Base-by-base conservation (phyloP, 2,113 vertebrate species). In the Chloroceryle aenea region DNA sequence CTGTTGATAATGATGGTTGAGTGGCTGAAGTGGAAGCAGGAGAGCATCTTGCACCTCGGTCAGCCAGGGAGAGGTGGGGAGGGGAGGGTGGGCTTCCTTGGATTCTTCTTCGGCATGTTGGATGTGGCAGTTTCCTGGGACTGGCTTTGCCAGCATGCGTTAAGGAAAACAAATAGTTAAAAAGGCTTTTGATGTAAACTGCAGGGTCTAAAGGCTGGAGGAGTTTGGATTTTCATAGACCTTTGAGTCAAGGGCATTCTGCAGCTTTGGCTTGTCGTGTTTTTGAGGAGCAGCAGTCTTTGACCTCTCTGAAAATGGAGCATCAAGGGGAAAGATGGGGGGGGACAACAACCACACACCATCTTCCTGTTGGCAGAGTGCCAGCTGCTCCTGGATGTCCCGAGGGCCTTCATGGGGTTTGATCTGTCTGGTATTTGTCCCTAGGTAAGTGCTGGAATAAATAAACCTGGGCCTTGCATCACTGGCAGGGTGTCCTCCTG, bases 51-150 rank as follows among this genome's bases (percentile, higher is more conserved):
- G 11, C 1, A 0, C 38, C 14, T 7, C 25, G 20, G 11, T 40
- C 50, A 83, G 78, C 2, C 5, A 0, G 27, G 55, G 27, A 59
- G 52, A 19, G 47, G 13, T 2, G 1, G 27, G 17, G 52, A 66
- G 19, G 25, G 59, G 52, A 76, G 50, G 12, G 14, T 32, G 71
- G 40, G 30, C 48, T 38, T 79, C 27, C 45, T 18, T 18, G 29
- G 40, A 32, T 42, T 40, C 36, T 61, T 36, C n/a, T 40, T 63
- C 40, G 59, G 29, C 5, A 0, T 2, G 8, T 14, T 86, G 45
- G 40, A 27, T 40, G 26, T 34, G 45, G 48, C 47, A 48, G 30
- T 38, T 61, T 43, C 40, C 29, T 12, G 4, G 19, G 38, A 16
- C 29, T 77, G 0, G 1, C 19, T 73, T 45, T 84, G 56, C 23